Conservation (phyloP, 1,140 invertebrate genomes). For the Antheraea mylitta region DNA sequence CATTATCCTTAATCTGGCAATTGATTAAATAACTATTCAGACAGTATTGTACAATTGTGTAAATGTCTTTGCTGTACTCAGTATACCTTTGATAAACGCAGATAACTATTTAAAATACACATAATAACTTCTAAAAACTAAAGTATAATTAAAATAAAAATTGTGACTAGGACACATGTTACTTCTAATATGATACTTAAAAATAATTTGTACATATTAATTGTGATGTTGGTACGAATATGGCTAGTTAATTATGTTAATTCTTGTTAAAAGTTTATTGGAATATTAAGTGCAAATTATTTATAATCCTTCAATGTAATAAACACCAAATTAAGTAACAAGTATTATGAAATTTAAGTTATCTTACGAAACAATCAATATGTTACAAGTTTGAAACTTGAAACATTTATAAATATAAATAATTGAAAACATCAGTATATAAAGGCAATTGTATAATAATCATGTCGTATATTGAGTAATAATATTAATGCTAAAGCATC, state of each 20-base stretch:
- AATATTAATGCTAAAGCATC: too few species aligned
- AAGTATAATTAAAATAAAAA: slow-evolving; percentile 24
- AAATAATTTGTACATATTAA: slow-evolving; percentile 31
- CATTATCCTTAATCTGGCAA: not conserved
- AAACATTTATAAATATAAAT: not conserved
- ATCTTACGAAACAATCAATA: not conserved
- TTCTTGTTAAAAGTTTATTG: not conserved
- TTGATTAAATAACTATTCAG: too few species aligned
- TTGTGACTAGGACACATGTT: slow-evolving; percentile 33
- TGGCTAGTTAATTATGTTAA: not conserved
- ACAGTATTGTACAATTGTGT: not conserved
- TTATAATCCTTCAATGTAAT: not conserved
- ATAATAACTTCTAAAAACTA: slow-evolving; percentile 3
- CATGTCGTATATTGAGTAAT: too few species aligned
- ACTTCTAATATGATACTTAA: slow-evolving; percentile 26
- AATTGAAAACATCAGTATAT: not conserved
- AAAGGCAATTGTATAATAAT: not conserved
- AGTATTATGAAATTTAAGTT: too few species aligned
- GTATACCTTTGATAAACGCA: too few species aligned
- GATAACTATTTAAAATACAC: too few species aligned
- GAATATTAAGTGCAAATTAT: too few species aligned
- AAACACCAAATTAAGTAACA: too few species aligned
- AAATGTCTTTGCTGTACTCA: not conserved
- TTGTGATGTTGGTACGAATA: slow-evolving; percentile 13
- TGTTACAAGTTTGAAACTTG: not conserved